Evolutionary conservation across 2,113 vertebrate species (phyloP).

Genomic region (Leptodactylus fuscus): DNA sequence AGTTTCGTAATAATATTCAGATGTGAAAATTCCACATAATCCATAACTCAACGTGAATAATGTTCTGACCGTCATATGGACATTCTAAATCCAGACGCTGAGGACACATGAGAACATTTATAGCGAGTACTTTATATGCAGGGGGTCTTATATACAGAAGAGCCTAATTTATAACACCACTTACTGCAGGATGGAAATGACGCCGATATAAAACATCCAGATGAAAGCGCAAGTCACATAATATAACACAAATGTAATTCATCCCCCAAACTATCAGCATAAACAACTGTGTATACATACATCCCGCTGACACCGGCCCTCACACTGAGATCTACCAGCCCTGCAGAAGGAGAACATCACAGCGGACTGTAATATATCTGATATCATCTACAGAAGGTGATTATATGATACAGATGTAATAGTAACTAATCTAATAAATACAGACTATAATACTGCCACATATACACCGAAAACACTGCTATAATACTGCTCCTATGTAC

Average conservation of each 20-base stretch:
- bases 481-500: too few relatives aligned
- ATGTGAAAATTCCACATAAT: conserved; percentile 13
- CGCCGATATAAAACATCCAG: neutral
- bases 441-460: too few relatives aligned
- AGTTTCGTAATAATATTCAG: conserved; percentile 20
- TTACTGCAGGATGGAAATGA: neutral
- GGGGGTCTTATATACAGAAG: neutral
- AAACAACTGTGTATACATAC: neutral
- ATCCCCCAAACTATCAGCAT: neutral
- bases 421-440: too few relatives aligned
- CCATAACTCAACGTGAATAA: neutral
- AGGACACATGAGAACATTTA: neutral
- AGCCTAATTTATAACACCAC: neutral
- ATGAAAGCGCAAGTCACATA: neutral
- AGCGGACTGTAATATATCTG: too few relatives aligned
- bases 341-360: neutral
- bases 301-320: neutral
- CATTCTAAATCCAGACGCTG: neutral
- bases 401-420: too few relatives aligned
- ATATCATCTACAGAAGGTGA: too few relatives aligned
- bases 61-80: neutral
- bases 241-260: neutral
- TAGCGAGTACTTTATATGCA: neutral
- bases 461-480: too few relatives aligned
- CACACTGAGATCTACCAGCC: neutral